A percentile compares a stretch with the other conserved stretches of the same genome.
Evolutionary conservation across 2,113 vertebrate species (phyloP).

Genomic region (Nerophis ophidion): DNA sequence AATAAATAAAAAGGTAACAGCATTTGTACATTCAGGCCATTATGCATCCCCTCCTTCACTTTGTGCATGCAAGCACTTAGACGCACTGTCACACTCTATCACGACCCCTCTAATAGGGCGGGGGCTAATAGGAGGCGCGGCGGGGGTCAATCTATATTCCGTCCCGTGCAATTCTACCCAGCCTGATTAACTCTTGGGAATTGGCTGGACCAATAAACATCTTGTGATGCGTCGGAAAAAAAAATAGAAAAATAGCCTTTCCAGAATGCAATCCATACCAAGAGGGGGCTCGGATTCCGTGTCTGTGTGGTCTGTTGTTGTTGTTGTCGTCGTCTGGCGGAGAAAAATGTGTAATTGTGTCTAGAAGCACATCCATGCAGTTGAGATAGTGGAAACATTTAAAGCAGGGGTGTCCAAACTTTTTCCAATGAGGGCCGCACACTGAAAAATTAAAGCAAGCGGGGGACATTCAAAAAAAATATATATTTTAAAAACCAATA

Average conservation of each 20-base stretch:
- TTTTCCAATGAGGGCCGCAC: no score
- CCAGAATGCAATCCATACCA: conserved; percentile 37
- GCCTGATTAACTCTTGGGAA: conserved; percentile 55
- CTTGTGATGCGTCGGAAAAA: conserved; percentile 40
- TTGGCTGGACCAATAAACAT: conserved; percentile 52
- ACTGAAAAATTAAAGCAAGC: no score
- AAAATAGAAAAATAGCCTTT: conserved; percentile 26
- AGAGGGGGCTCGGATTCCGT: not conserved
- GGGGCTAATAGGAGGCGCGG: conserved; percentile 41
- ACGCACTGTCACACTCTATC: conserved; percentile 46
- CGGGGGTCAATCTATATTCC: conserved; percentile 58
- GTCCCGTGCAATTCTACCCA: conserved; percentile 44
- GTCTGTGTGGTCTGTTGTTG: conserved; percentile 14
- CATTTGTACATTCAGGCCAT: conserved; percentile 18
- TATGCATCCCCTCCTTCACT: conserved; percentile 27
- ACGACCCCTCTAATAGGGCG: conserved; percentile 48
- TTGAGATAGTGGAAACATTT: not conserved
- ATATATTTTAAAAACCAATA: no score
- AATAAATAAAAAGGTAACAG: not conserved
- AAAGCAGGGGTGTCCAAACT: no score
- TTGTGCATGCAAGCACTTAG: conserved; percentile 30
- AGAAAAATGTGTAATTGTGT: no score
- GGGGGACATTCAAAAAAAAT: no score
- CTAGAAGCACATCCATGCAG: no score
- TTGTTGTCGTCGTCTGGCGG: no score